phyloP scores from a whole-genome alignment of 1,140 invertebrate genomes.

The Cydia amplana region DNA sequence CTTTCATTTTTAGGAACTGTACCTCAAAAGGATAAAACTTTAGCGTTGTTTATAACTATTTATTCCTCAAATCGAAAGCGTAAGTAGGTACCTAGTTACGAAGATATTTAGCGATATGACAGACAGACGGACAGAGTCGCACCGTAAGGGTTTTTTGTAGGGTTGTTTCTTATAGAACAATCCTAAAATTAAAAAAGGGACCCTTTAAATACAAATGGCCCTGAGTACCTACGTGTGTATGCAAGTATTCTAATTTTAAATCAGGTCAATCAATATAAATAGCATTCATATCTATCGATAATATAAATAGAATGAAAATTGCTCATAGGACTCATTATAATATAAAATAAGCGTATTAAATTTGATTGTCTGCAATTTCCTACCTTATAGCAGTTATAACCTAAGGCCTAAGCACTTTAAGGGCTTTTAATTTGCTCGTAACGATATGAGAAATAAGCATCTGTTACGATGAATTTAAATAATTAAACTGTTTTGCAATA shows the following conservation, averaged over 20 bases:
- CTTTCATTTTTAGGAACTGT: not conserved
- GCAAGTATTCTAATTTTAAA: not conserved
- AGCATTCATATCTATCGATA: not conserved
- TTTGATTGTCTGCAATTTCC: not conserved
- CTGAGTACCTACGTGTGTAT: too few species aligned
- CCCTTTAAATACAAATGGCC: not conserved
- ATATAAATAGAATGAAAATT: slow-evolving; percentile 11
- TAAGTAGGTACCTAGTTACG: too few species aligned
- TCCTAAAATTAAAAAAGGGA: too few species aligned
- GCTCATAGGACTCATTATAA: not conserved
- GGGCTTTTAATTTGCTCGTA: not conserved
- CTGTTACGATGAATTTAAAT: not conserved
- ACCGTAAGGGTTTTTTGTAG: too few species aligned
- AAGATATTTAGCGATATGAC: too few species aligned
- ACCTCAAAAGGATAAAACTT: not conserved
- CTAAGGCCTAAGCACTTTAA: not conserved
- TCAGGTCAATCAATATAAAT: not conserved
- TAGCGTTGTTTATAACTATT: not conserved
- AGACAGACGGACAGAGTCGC: too few species aligned
- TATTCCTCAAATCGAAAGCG: too few species aligned
- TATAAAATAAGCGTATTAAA: slow-evolving; percentile 13
- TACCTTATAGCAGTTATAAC: not conserved
- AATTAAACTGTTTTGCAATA: too few species aligned
- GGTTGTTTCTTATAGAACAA: too few species aligned
- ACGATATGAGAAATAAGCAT: not conserved